Percentiles rank a stretch among this genome's conserved stretches.
phyloP scores from a whole-genome alignment of 2,888 invertebrate species.

The Trissolcus brochymenae region DNA sequence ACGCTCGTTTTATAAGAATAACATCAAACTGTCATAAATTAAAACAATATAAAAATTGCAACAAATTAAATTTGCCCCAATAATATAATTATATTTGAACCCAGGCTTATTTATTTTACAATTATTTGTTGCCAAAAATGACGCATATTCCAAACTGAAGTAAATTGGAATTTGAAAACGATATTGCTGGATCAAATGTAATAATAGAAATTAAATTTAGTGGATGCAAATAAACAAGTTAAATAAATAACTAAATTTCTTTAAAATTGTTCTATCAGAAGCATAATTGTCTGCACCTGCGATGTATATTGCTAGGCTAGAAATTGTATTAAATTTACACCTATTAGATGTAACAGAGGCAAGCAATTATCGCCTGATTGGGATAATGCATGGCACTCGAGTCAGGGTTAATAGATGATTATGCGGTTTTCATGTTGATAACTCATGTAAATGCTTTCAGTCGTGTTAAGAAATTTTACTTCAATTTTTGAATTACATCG shows the following conservation, averaged over 20 bases:
- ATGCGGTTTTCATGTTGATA: slow-evolving; percentile 11
- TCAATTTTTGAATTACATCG: not conserved
- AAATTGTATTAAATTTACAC: too few relatives aligned
- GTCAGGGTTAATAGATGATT: slow-evolving; percentile 4
- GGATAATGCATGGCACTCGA: slow-evolving; percentile 15
- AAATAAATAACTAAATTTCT: not conserved
- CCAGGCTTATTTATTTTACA: not conserved
- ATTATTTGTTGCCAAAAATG: not conserved
- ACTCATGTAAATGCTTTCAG: not conserved
- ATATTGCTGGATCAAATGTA: not conserved
- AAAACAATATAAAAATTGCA: not conserved
- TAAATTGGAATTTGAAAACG: not conserved
- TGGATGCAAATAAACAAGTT: not conserved
- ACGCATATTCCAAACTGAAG: not conserved
- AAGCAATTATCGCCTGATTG: slow-evolving; percentile 19
- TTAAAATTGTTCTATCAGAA: too few relatives aligned
- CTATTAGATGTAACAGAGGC: too few relatives aligned
- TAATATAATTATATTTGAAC: too few relatives aligned
- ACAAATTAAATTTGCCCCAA: too few relatives aligned
- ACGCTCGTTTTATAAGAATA: slow-evolving; percentile 1
- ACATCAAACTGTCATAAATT: not conserved
- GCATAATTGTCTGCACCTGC: too few relatives aligned
- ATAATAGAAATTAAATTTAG: not conserved
- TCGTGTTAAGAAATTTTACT: too few relatives aligned
- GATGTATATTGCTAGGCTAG: too few relatives aligned